Conservation (phyloP, 2,113 vertebrate species). For the Corydoras sp. region DNA sequence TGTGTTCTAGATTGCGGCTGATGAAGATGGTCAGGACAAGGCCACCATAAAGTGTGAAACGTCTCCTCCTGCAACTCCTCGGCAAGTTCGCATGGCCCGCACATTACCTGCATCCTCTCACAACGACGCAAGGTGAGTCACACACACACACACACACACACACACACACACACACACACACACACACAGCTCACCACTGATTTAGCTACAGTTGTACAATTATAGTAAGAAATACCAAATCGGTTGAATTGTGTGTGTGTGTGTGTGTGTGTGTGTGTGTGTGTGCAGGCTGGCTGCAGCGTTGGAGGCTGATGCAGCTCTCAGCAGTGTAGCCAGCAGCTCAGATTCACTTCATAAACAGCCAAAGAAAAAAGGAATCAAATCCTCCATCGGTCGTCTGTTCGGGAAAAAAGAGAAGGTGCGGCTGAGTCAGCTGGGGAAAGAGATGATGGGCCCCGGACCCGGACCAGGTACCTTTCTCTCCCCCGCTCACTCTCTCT, state of each 20-base stretch:
- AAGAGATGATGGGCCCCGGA: slow-evolving; percentile 71
- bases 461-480: slow-evolving; percentile 21
- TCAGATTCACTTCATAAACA: slow-evolving; percentile 97
- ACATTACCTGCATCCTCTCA: slow-evolving; percentile 94
- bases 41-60: slow-evolving; percentile 66
- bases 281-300: slow-evolving; percentile 78
- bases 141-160: not conserved
- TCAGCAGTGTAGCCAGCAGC: slow-evolving; percentile 90
- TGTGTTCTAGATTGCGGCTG: too few relatives aligned
- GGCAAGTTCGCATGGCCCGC: slow-evolving; percentile 91
- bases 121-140: slow-evolving; percentile 82
- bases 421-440: slow-evolving; percentile 82
- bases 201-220: too few relatives aligned
- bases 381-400: slow-evolving; percentile 94
- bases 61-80: slow-evolving; percentile 89
- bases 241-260: slow-evolving; percentile 4
- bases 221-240: too few relatives aligned
- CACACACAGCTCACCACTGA: too few relatives aligned
- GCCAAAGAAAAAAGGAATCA: slow-evolving; percentile 98
- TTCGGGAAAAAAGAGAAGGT: slow-evolving; percentile 99
- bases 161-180: not conserved
- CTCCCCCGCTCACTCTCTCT: too few relatives aligned
- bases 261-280: slow-evolving; percentile 33
- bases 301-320: slow-evolving; percentile 82
- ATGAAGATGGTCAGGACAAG: too few relatives aligned